Evolutionary conservation across 2,113 vertebrate genomes (phyloP).

Genomic region (Crotalus helleri): DNA sequence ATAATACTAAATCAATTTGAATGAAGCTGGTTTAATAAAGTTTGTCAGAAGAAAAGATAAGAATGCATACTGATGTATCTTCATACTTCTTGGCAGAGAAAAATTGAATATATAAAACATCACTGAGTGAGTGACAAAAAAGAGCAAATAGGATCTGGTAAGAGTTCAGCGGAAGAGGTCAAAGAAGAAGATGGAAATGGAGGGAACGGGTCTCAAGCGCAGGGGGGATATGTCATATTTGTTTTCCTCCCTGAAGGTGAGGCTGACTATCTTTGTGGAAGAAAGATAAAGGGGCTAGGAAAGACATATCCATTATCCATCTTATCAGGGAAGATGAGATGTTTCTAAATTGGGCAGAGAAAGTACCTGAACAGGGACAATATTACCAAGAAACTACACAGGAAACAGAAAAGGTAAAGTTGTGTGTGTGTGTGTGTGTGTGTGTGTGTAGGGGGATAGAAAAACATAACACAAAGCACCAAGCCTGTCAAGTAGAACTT

Average conservation of each 20-base stretch:
- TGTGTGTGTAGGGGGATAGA: background rate
- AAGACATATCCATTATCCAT: too few species aligned
- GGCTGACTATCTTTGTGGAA: too few species aligned
- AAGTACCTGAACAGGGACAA: background rate
- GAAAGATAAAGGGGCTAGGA: too few species aligned
- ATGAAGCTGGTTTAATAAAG: background rate
- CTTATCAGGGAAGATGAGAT: too few species aligned
- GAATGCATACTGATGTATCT: background rate
- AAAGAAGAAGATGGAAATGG: background rate
- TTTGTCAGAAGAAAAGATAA: background rate
- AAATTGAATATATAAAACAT: background rate
- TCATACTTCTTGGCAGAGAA: background rate
- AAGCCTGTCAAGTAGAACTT: background rate
- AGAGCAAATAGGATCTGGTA: background rate
- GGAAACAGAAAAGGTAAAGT: background rate
- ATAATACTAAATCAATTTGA: background rate
- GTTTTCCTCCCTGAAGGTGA: too few species aligned
- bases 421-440: too few species aligned
- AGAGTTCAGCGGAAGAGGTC: background rate
- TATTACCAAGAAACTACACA: background rate
- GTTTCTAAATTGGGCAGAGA: too few species aligned
- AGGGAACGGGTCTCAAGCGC: background rate
- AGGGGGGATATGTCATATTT: background rate
- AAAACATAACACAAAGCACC: background rate
- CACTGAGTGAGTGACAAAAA: background rate